Base-by-base conservation (phyloP, 2,888 invertebrate species). In the Aleiodes alternator region DNA sequence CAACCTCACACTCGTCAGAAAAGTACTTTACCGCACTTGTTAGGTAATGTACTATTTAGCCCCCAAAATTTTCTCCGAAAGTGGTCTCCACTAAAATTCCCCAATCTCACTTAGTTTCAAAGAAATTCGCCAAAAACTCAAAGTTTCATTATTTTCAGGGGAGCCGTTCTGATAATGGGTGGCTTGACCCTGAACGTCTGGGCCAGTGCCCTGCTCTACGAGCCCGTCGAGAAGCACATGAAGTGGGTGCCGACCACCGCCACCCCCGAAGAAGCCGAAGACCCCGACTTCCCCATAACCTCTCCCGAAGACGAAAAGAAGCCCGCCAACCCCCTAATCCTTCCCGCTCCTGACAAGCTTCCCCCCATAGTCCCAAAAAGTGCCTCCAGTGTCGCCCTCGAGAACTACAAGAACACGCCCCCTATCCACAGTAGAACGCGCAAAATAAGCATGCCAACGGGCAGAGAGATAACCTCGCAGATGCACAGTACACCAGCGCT, bases 161-260 rank as follows among this genome's bases (percentile, higher is more conserved):
- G 95, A 12, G 94, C 96, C 3, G 94, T 96, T 5, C 90, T 96
- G 34, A 93, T 96, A 73, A 93, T 96, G 91, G 96, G 96, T 31
- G 96, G 94, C 11, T 90, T 96, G 14, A 95, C 96, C 83, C 89
- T 96, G 66, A 96, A 97, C 88, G 95, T 95, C 0, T 95, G 95
- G 93, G 95, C 96, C 9, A 95, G 96, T 0, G 96, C 96, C 3
- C 87, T 96, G 12, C 93, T 96, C 66, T 96, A 96, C 89, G 95
- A 96, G 78, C 96, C 96, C 0, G 96, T 96, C 0, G 94, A 95
- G 80, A 93, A 93, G 80, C 96, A 96, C 85, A 92, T 96, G 93
- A 93, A 95, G 81, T 91, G 92, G 83, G 93, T 93, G 73, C 92
- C 81, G 69, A 80, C 91, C 73, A 90, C 91, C 73, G 90, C 90